Evolutionary conservation across 2,888 invertebrate species (phyloP).

Genomic region (Lepidocyrtinus sp.): DNA sequence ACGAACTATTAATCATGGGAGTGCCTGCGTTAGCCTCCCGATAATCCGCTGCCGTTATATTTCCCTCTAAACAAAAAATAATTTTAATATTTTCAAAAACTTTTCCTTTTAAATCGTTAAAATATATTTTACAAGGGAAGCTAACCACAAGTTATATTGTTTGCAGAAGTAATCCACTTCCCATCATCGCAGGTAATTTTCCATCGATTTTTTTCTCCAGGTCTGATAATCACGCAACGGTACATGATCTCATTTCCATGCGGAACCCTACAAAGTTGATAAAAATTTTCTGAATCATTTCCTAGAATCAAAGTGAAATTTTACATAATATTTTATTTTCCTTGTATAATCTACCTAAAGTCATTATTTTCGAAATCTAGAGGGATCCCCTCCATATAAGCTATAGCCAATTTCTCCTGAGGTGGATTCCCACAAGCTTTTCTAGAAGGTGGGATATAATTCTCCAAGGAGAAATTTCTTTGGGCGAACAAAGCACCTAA

Average conservation of each 20-base stretch:
- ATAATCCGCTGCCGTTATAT: constrained; percentile 23
- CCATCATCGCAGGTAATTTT: constrained; percentile 88
- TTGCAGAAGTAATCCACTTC: constrained; percentile 82
- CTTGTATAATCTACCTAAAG: constrained; percentile 71
- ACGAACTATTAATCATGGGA: constrained; percentile 74
- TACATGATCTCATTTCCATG: constrained; percentile 89
- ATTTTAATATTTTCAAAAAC: too few relatives aligned
- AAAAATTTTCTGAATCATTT: neutral
- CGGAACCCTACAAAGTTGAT: constrained; percentile 76
- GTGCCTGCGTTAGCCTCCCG: constrained; percentile 22
- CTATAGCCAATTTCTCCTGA: constrained; percentile 83
- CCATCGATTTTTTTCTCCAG: constrained; percentile 80
- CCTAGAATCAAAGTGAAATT: neutral
- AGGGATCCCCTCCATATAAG: constrained; percentile 80
- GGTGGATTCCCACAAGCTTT: constrained; percentile 79
- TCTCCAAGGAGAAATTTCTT: constrained; percentile 38
- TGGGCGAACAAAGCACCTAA: constrained; percentile 41
- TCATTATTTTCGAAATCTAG: constrained; percentile 76
- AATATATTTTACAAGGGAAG: neutral
- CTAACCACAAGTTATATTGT: constrained; percentile 73
- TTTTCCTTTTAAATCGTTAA: neutral
- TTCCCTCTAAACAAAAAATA: constrained; percentile 32
- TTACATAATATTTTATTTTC: neutral
- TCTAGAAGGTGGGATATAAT: constrained; percentile 22
- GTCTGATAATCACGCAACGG: constrained; percentile 75